phyloP scores from a whole-genome alignment of 2,888 invertebrate species.

The Mylabris sibirica region DNA sequence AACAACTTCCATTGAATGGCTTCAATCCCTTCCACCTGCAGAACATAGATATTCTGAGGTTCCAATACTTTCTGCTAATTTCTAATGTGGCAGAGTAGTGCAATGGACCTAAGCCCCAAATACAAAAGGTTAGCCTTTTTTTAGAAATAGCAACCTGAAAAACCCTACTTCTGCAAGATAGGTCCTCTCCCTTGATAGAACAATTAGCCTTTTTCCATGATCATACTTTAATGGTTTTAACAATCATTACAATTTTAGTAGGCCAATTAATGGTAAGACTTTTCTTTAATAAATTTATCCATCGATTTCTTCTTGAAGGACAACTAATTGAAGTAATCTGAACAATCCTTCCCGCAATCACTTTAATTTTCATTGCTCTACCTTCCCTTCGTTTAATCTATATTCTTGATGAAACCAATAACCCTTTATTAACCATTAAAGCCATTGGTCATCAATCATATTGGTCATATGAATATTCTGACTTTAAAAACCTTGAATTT shows the following conservation, averaged over 20 bases:
- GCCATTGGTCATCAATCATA: constrained; percentile 68
- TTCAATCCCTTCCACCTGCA: constrained; percentile 65
- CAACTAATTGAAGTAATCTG: constrained; percentile 72
- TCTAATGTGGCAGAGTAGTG: constrained; percentile 71
- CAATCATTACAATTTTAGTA: constrained; percentile 69
- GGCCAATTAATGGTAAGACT: constrained; percentile 66
- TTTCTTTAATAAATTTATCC: constrained; percentile 67
- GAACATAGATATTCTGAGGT: constrained; percentile 70
- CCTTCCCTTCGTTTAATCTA: constrained; percentile 70
- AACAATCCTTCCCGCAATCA: constrained; percentile 69
- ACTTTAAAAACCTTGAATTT: constrained; percentile 67
- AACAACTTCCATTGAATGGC: constrained; percentile 70
- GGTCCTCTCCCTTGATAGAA: constrained; percentile 71
- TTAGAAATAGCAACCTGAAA: constrained; percentile 70
- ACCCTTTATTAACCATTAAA: constrained; percentile 68
- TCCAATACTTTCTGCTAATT: constrained; percentile 65
- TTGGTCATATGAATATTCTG: constrained; percentile 69
- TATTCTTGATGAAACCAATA: constrained; percentile 69
- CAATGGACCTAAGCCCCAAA: constrained; percentile 74
- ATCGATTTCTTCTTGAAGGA: constrained; percentile 67
- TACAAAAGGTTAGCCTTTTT: constrained; percentile 70
- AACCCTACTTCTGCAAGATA: constrained; percentile 68
- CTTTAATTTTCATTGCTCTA: constrained; percentile 69
- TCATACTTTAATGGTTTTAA: constrained; percentile 68
- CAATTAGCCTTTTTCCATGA: constrained; percentile 72